A percentile compares a stretch with the other conserved stretches of the same genome.
phyloP scores from a whole-genome alignment of 1,140 invertebrate genomes.

The Drosophila cardini region DNA sequence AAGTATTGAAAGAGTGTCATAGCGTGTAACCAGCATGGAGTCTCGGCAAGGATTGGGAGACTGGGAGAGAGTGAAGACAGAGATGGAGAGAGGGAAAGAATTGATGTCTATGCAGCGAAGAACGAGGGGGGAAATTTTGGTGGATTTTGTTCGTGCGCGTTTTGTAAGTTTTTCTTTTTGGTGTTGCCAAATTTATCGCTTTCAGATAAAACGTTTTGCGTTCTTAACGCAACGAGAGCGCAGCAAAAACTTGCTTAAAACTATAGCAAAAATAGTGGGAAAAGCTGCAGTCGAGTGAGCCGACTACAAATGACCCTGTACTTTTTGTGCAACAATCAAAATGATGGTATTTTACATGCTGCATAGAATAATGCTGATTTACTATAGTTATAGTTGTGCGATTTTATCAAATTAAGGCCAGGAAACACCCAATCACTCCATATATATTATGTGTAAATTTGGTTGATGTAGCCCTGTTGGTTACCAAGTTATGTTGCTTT shows the following conservation, averaged over 20 bases:
- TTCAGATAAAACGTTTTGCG: conserved; percentile 83
- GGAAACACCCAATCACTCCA: no score
- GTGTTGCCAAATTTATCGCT: conserved; percentile 80
- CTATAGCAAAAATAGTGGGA: neutral
- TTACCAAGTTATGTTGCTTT: no score
- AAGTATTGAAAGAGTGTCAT: conserved; percentile 9
- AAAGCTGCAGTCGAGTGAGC: no score
- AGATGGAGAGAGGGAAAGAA: conserved; percentile 1
- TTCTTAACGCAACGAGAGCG: conserved; percentile 70
- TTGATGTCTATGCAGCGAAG: conserved; percentile 23
- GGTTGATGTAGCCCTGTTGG: no score
- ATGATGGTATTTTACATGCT: no score
- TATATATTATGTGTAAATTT: no score
- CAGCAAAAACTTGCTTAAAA: conserved; percentile 50
- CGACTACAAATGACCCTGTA: no score
- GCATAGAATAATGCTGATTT: no score
- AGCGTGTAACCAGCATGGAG: neutral
- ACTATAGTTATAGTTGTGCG: no score
- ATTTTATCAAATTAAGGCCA: no score
- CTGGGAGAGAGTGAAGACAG: neutral
- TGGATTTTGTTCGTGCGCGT: conserved; percentile 36
- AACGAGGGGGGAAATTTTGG: neutral
- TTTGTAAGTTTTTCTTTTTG: conserved; percentile 65
- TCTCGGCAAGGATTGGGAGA: conserved; percentile 11
- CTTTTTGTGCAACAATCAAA: no score